Conservation (phyloP, 2,797 vertebrate genomes). For the Periparus ater region DNA sequence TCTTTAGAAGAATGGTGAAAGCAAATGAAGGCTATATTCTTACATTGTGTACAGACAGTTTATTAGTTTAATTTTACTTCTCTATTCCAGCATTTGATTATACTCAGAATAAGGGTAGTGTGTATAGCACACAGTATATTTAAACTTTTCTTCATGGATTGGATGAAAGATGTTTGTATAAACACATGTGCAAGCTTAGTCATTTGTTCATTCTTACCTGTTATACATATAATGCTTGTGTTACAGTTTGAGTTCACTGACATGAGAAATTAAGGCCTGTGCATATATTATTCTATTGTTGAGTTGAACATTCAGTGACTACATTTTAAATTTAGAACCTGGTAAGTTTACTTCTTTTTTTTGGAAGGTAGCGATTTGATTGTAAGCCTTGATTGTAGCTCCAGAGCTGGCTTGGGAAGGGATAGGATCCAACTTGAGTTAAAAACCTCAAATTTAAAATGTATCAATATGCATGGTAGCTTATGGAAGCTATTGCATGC, state of each 20-base stretch:
- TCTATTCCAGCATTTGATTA: neutral
- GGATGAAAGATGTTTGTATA: neutral
- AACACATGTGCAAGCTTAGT: neutral
- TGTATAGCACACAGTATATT: neutral
- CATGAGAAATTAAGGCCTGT: neutral
- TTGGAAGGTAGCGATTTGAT: neutral
- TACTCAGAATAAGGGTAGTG: neutral
- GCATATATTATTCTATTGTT: neutral
- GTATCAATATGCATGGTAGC: neutral
- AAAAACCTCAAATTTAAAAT: neutral
- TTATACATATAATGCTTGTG: neutral
- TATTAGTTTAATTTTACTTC: neutral
- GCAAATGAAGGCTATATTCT: neutral
- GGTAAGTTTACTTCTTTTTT: neutral
- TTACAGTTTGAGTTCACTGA: neutral
- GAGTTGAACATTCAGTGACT: neutral
- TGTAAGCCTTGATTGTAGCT: neutral
- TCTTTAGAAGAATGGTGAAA: neutral
- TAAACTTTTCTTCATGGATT: neutral
- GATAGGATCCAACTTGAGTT: neutral
- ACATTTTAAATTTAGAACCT: neutral
- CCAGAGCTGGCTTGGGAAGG: neutral
- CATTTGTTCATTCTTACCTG: neutral
- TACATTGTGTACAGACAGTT: neutral
- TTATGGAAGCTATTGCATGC: slow-evolving; percentile 5